Percentiles rank a stretch among this genome's conserved stretches.
Conservation (phyloP, 2,797 vertebrate species). For the Anabas testudineus region DNA sequence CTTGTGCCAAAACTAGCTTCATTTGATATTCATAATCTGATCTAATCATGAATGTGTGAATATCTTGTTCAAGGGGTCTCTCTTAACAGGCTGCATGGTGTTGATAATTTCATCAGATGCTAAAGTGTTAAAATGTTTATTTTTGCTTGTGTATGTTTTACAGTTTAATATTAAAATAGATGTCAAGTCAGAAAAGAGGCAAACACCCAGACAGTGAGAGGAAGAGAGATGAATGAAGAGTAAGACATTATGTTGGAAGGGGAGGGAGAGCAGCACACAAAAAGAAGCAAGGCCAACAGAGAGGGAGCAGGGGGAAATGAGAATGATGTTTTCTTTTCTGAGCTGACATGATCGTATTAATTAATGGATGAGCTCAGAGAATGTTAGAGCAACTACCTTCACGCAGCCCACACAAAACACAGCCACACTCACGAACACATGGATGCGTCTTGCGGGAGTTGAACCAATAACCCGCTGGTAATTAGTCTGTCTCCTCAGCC, state of each 20-base stretch:
- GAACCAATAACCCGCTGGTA: slow-evolving; percentile 82
- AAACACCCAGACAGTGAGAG: neutral
- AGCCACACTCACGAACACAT: slow-evolving; percentile 50
- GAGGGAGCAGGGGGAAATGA: slow-evolving; percentile 40
- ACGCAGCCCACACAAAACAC: slow-evolving; percentile 28
- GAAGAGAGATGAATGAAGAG: slow-evolving; percentile 7
- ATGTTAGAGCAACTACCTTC: slow-evolving; percentile 56
- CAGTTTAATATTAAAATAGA: slow-evolving; percentile 23
- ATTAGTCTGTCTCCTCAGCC: slow-evolving; percentile 82
- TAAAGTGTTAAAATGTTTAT: slow-evolving; percentile 5
- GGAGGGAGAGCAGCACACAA: slow-evolving; percentile 6
- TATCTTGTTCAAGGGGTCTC: slow-evolving; percentile 7
- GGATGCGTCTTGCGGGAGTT: slow-evolving; percentile 75
- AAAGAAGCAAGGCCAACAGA: slow-evolving; percentile 11
- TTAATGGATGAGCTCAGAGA: slow-evolving; percentile 75
- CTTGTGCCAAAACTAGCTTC: slow-evolving; percentile 22
- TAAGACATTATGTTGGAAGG: slow-evolving; percentile 5
- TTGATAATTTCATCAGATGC: slow-evolving; percentile 28
- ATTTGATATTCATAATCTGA: slow-evolving; percentile 54
- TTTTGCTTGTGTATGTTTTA: slow-evolving; percentile 8
- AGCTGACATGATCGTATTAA: slow-evolving; percentile 75
- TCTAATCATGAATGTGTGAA: slow-evolving; percentile 58
- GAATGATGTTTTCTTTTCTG: slow-evolving; percentile 67
- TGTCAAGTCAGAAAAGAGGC: slow-evolving; percentile 16
- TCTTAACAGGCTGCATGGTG: slow-evolving; percentile 20